Base-by-base conservation (phyloP, 2,113 vertebrate genomes). In the Atrichornis clamosus region DNA sequence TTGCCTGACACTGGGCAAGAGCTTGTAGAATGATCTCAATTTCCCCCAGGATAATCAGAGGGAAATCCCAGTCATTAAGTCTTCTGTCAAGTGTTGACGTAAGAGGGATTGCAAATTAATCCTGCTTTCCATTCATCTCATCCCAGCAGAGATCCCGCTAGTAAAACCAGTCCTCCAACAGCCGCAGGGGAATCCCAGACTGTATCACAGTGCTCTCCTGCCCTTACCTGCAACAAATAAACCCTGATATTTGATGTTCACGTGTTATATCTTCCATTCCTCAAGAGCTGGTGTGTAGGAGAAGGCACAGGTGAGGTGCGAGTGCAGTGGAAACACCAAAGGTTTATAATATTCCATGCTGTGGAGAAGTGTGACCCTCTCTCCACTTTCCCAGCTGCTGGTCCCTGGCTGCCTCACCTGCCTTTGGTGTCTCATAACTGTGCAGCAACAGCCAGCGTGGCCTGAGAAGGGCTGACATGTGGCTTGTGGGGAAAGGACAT, bases 31-130 rank as follows among this genome's bases (percentile, higher is more conserved):
- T 42, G 62, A 93, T 74, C 83, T 94, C 62, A 27, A 81, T 75
- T 92, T 93, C 88, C 84, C 83, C 3, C 49, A 82, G 92, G 93
- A 96, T 92, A 96, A 93, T 50, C 11, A 10, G 83, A 95, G 88
- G 95, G 96, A 95, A 97, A 95, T 96, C 96, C 95, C 92, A 95
- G 90, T 72, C 95, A 90, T 95, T 94, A 96, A 93, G 68, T 69
- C 67, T 85, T 77, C 65, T 26, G 7, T 69, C 78, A 94, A 80
- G 84, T 91, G 49, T 30, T 90, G 96, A 96, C 53, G 53, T 91
- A 87, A 93, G n/a, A 89, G 50, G 53, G 56, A 81, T 89, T 89
- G 92, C 33, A 93, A 87, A 90, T 96, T 93, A 96, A 92, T 96
- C 92, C 76, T 90, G 85, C 92, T 92, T 87, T 65, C 53, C 81